These are phyloP conservation scores for Thoracochromis brauschi DNA, from an alignment of 2,113 vertebrate genomes.

Conservation along the genomic window DNA sequence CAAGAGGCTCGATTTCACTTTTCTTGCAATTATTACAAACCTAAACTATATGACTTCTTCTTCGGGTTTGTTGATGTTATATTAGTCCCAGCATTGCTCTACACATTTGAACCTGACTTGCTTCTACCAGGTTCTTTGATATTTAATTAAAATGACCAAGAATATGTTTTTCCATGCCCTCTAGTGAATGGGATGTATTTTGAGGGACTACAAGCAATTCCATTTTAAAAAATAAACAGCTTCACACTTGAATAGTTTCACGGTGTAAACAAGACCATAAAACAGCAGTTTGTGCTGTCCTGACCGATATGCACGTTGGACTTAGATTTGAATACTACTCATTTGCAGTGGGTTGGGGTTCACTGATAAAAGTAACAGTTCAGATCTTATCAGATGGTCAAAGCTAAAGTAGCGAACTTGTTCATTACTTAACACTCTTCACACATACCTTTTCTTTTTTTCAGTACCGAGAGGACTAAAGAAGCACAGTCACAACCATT, in stretches of 20 bases:
- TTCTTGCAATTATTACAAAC: background rate
- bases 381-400: background rate
- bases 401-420: background rate
- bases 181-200: background rate
- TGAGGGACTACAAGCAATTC: background rate
- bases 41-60: background rate
- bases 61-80: background rate
- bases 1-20: background rate
- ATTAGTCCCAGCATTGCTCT: background rate
- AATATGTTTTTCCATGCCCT: background rate
- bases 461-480: background rate
- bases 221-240: background rate
- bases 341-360: background rate
- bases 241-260: background rate
- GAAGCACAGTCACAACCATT: background rate
- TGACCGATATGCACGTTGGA: background rate
- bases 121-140: background rate
- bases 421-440: background rate
- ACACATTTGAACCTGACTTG: background rate
- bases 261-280: conserved; percentile 1
- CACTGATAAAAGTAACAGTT: background rate
- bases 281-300: background rate
- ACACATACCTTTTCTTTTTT: background rate
- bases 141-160: background rate
- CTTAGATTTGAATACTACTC: background rate